Evolutionary conservation across 2,113 vertebrate species (phyloP), one percentile per base, ranked within the genome.

Genomic region (Empidonax alnorum): DNA sequence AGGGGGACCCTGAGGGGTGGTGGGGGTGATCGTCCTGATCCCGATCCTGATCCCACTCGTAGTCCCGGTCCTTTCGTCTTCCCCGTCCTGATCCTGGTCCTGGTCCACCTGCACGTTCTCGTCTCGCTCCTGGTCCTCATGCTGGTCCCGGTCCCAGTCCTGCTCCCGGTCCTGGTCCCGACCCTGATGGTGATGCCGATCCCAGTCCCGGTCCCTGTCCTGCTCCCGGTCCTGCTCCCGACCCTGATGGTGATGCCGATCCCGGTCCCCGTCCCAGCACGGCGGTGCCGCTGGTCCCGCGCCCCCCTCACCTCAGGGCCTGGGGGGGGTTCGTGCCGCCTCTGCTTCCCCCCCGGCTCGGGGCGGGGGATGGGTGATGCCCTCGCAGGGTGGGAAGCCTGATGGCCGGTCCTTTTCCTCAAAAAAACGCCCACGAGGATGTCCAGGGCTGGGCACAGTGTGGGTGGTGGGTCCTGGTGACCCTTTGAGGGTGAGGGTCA

Each of bases 401-500:
- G 23, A 15, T 6, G 3, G 66, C 8, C 3, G n/a, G 7, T 35
- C 17, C 30, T 42, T 0, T 4, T 17, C 10, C 3, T 23, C 24
- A n/a, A 8, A 0, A 7, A 8, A 42, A 1, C 10, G 1, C 69
- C 19, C 6, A 3, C 1, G 12, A 10, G 2, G 5, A 16, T 15
- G 2, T 9, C 0, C 7, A 3, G 39, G 22, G 14, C 33, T 66
- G 52, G 72, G 1, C 33, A 0, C 6, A 1, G 35, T 18, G 24
- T 2, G n/a, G 10, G 6, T 27, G 21, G 16, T 22, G 63, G 28
- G 17, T 53, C 2, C 28, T 5, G 3, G 20, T 3, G 27, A 2
- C 46, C 5, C 19, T 16, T 0, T 22, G 18, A 30, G 56, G 30
- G 7, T 10, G 30, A 22, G 15, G 50, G 3, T 41, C 58, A 2